A percentile compares a stretch with the other conserved stretches of the same genome.
Evolutionary conservation across 1,140 invertebrate species (phyloP).

Genomic region (Kradibia gibbosae): DNA sequence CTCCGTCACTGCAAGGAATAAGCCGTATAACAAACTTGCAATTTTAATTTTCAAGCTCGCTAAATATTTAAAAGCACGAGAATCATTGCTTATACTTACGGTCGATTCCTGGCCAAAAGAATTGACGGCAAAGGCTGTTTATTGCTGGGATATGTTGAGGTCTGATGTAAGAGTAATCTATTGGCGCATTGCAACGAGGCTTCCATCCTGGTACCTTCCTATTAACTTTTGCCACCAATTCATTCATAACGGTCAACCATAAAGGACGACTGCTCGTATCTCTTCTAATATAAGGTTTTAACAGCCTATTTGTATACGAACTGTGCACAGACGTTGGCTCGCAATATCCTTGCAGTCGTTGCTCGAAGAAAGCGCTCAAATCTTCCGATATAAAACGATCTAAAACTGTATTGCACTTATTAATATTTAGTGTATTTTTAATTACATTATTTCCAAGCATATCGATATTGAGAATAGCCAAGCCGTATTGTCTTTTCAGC

Average conservation of each 20-base stretch:
- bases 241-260: conserved; percentile 82
- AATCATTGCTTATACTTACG: conserved; percentile 75
- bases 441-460: conserved; percentile 55
- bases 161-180: conserved; percentile 90
- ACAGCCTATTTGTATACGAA: conserved; percentile 77
- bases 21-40: not conserved
- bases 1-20: conserved; percentile 82
- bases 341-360: conserved; percentile 72
- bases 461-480: conserved; percentile 76
- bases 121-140: conserved; percentile 85
- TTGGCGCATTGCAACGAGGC: conserved; percentile 68
- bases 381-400: conserved; percentile 69
- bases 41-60: not conserved
- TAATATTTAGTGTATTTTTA: conserved; percentile 26
- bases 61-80: not conserved
- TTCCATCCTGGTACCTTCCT: conserved; percentile 73
- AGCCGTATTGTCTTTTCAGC: conserved; percentile 75
- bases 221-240: conserved; percentile 78
- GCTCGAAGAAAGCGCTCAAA: conserved; percentile 63
- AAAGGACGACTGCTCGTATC: conserved; percentile 77
- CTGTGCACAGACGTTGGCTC: conserved; percentile 75
- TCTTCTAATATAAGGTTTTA: conserved; percentile 85
- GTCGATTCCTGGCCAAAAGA: conserved; percentile 94
- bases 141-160: conserved; percentile 91
- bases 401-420: conserved; percentile 63